A percentile compares a stretch with the other conserved stretches of the same genome.
phyloP scores from a whole-genome alignment of 2,113 vertebrate species.

The Poeciliopsis retropinna region DNA sequence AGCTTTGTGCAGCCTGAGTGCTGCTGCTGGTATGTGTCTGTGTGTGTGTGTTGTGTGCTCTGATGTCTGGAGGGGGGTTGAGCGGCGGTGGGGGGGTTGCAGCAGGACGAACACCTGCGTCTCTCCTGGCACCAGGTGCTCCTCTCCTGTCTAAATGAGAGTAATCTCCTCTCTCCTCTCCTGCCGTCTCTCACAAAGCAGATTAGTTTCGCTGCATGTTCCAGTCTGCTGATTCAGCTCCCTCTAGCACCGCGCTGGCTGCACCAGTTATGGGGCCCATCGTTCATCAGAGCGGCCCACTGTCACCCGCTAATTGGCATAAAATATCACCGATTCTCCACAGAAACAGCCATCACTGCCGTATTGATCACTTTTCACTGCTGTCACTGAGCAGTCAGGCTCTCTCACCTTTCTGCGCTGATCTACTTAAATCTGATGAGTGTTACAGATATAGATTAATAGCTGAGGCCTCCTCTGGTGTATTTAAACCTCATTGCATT shows the following conservation, averaged over 20 bases:
- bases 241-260: slow-evolving; percentile 72
- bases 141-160: slow-evolving; percentile 77
- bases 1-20: slow-evolving; percentile 57
- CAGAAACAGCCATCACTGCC: slow-evolving; percentile 66
- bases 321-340: slow-evolving; percentile 82
- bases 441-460: slow-evolving; percentile 13
- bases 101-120: slow-evolving; percentile 80
- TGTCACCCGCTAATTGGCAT: slow-evolving; percentile 83
- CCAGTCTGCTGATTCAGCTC: slow-evolving; percentile 75
- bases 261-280: slow-evolving; percentile 69
- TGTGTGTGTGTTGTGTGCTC: slow-evolving; percentile 22
- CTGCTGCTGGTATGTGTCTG: slow-evolving; percentile 13
- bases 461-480: background rate
- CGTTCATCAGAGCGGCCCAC: slow-evolving; percentile 74
- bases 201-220: slow-evolving; percentile 79
- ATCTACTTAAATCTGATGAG: slow-evolving; percentile 17
- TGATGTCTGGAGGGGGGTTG: slow-evolving; percentile 51
- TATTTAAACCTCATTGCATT: background rate
- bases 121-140: slow-evolving; percentile 78
- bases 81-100: slow-evolving; percentile 49
- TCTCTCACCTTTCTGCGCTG: slow-evolving; percentile 9
- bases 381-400: slow-evolving; percentile 45
- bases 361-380: slow-evolving; percentile 62
- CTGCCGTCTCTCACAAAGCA: slow-evolving; percentile 74
- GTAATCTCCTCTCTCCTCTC: slow-evolving; percentile 73